These are phyloP conservation scores for Plebejus anna DNA, from an alignment of 2,888 invertebrate genomes.

Conservation along the genomic window DNA sequence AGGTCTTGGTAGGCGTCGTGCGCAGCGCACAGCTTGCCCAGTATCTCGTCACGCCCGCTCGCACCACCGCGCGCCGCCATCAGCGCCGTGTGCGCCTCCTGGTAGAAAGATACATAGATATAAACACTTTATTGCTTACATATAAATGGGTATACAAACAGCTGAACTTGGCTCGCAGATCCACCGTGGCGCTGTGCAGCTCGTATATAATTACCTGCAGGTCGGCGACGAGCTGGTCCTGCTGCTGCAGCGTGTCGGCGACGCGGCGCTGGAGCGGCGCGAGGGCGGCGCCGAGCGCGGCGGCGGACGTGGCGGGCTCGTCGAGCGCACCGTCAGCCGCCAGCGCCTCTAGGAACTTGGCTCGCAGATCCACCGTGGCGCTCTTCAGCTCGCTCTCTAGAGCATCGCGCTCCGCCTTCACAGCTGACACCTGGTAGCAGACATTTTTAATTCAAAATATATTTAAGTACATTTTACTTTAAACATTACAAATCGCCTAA, in stretches of 20 bases:
- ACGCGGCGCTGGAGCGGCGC: conserved; percentile 89
- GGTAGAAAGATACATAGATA: neutral
- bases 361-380: conserved; percentile 87
- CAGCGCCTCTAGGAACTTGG: conserved; percentile 88
- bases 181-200: too few relatives aligned
- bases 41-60: conserved; percentile 85
- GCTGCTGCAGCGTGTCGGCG: conserved; percentile 84
- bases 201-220: conserved; percentile 30
- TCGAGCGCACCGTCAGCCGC: conserved; percentile 90
- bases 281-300: conserved; percentile 89
- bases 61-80: conserved; percentile 83
- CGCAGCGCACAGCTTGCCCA: conserved; percentile 92
- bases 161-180: too few relatives aligned
- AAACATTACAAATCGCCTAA: too few relatives aligned
- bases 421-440: conserved; percentile 49
- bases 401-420: conserved; percentile 91
- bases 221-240: conserved; percentile 59
- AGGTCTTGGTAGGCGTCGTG: conserved; percentile 96
- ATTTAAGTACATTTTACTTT: too few relatives aligned
- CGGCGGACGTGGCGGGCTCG: conserved; percentile 90
- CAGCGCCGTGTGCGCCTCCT: conserved; percentile 74
- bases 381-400: conserved; percentile 86
- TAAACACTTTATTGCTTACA: too few relatives aligned
- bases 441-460: too few relatives aligned
- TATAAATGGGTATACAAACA: too few relatives aligned